Conservation (phyloP, 2,888 invertebrate genomes). For the Cloeon dipterum region DNA sequence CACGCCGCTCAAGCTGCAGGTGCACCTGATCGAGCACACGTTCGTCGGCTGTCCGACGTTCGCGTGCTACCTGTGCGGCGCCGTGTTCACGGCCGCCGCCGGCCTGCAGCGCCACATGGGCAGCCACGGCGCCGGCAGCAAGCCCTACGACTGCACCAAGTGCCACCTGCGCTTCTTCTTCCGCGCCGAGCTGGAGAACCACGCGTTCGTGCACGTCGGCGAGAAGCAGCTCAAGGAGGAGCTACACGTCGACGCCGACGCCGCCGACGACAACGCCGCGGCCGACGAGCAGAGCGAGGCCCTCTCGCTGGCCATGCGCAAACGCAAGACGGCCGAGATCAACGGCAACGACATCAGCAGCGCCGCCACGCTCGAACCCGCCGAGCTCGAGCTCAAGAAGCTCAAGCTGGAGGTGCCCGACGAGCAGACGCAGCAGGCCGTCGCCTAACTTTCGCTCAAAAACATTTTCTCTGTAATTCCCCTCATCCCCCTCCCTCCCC, state of each 20-base stretch:
- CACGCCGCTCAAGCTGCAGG: conserved; percentile 59
- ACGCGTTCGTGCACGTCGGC: conserved; percentile 21
- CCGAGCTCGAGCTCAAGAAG: background rate
- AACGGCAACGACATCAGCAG: background rate
- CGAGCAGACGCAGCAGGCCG: background rate
- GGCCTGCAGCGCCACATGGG: conserved; percentile 64
- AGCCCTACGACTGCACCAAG: conserved; percentile 65
- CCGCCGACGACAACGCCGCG: too few relatives aligned
- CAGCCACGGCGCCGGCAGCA: conserved; percentile 54
- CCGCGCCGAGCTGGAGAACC: conserved; percentile 76
- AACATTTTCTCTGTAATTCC: too few relatives aligned
- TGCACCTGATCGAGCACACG: conserved; percentile 79
- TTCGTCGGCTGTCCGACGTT: conserved; percentile 66
- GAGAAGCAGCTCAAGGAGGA: conserved; percentile 7
- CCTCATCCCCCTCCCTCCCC: too few relatives aligned
- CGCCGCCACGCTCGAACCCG: background rate
- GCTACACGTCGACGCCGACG: too few relatives aligned
- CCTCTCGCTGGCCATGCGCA: background rate
- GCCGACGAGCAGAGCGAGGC: background rate
- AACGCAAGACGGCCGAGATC: background rate
- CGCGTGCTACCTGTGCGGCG: conserved; percentile 71
- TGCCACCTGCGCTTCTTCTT: conserved; percentile 78
- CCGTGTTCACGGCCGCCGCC: conserved; percentile 61
- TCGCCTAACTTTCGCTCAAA: too few relatives aligned
- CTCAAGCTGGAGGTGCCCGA: background rate